Conservation (phyloP, 1,140 invertebrate genomes). For the Tribolium castaneum region DNA sequence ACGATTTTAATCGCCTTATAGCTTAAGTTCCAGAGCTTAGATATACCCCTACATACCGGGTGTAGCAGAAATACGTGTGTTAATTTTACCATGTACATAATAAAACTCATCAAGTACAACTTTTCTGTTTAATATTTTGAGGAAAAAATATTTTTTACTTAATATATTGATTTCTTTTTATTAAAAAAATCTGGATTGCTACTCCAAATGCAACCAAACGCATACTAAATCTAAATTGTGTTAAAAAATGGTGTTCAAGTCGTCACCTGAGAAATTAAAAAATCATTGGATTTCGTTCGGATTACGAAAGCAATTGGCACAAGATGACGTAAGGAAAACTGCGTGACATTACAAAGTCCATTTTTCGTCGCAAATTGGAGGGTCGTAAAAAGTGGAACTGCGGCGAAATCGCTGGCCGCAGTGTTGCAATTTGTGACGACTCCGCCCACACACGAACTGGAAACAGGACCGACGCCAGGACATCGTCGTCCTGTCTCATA, state of each 20-base stretch:
- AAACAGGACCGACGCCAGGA: slow-evolving; percentile 44
- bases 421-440: slow-evolving; percentile 56
- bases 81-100: no score
- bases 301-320: slow-evolving; percentile 33
- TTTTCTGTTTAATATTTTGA: no score
- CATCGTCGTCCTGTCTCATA: background rate
- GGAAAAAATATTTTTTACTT: no score
- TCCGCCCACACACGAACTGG: slow-evolving; percentile 50
- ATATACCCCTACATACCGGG: no score
- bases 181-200: no score
- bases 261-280: no score
- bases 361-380: slow-evolving; percentile 57
- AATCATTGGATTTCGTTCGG: background rate
- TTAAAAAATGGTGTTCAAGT: no score
- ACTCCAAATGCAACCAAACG: no score
- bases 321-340: slow-evolving; percentile 43
- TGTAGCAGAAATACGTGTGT: no score
- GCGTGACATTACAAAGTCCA: slow-evolving; percentile 50
- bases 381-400: slow-evolving; percentile 57
- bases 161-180: no score
- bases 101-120: no score
- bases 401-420: slow-evolving; percentile 51
- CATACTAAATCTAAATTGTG: no score
- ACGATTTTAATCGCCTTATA: slow-evolving; percentile 8
- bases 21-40: background rate